phyloP scores from a whole-genome alignment of 2,888 invertebrate genomes.

The Drosophila planitibia region DNA sequence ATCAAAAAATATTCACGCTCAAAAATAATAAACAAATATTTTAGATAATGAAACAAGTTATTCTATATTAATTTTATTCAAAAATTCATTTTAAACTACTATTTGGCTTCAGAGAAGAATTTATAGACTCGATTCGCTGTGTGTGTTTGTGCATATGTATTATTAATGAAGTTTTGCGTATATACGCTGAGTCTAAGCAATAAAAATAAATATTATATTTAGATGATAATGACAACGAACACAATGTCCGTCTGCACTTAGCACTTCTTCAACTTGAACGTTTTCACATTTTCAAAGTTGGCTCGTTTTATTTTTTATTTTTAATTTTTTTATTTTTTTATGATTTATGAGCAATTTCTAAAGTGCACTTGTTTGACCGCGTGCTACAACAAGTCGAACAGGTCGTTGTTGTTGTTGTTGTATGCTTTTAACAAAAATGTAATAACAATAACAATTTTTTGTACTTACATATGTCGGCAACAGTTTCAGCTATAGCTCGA shows the following conservation, averaged over 20 bases:
- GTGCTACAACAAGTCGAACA: constrained; percentile 75
- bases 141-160: neutral
- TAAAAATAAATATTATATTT: constrained; percentile 50
- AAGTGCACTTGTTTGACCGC: constrained; percentile 83
- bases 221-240: constrained; percentile 59
- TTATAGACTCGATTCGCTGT: neutral
- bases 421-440: constrained; percentile 47
- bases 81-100: neutral
- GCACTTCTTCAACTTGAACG: constrained; percentile 69
- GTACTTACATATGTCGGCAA: constrained; percentile 40
- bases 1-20: neutral
- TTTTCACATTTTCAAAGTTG: constrained; percentile 48
- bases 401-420: constrained; percentile 53
- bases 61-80: constrained; percentile 2
- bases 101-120: neutral
- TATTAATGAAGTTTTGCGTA: neutral
- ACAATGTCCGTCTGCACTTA: constrained; percentile 64
- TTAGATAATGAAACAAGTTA: neutral
- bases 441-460: constrained; percentile 71
- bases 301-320: constrained; percentile 51
- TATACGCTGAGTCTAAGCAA: constrained; percentile 36
- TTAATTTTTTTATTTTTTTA: constrained; percentile 33
- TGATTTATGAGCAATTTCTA: constrained; percentile 82
- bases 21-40: neutral
- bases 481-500: constrained; percentile 4